Conservation (phyloP, 2,888 invertebrate genomes). For the Dione juno region DNA sequence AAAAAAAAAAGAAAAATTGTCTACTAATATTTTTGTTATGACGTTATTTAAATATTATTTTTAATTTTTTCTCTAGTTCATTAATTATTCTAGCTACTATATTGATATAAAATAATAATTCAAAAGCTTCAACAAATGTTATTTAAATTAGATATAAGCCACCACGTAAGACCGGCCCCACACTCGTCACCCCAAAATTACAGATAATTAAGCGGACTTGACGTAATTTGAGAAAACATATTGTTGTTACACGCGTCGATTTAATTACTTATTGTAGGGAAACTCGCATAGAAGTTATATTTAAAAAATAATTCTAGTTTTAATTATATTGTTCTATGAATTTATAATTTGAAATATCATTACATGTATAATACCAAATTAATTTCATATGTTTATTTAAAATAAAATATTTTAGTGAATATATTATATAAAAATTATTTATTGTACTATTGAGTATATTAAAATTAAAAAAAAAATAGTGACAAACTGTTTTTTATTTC, state of each 20-base stretch:
- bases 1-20: too few relatives aligned
- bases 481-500: too few relatives aligned
- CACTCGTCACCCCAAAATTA: slow-evolving; percentile 25
- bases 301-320: background rate
- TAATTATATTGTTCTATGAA: background rate
- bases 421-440: too few relatives aligned
- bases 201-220: slow-evolving; percentile 21
- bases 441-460: too few relatives aligned
- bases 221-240: slow-evolving; percentile 18
- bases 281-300: background rate
- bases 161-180: slow-evolving; percentile 5
- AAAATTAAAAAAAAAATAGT: too few relatives aligned
- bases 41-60: too few relatives aligned
- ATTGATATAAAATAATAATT: slow-evolving; percentile 20
- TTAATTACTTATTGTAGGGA: slow-evolving; percentile 21
- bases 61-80: too few relatives aligned
- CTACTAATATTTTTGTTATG: too few relatives aligned
- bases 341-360: too few relatives aligned
- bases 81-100: background rate
- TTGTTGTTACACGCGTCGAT: slow-evolving; percentile 19
- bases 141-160: slow-evolving; percentile 6
- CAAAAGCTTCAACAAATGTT: background rate
- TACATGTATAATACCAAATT: too few relatives aligned
- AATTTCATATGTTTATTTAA: too few relatives aligned
- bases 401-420: too few relatives aligned